phyloP scores from a whole-genome alignment of 2,888 invertebrate genomes.

The Callyntrura guangdongensis region DNA sequence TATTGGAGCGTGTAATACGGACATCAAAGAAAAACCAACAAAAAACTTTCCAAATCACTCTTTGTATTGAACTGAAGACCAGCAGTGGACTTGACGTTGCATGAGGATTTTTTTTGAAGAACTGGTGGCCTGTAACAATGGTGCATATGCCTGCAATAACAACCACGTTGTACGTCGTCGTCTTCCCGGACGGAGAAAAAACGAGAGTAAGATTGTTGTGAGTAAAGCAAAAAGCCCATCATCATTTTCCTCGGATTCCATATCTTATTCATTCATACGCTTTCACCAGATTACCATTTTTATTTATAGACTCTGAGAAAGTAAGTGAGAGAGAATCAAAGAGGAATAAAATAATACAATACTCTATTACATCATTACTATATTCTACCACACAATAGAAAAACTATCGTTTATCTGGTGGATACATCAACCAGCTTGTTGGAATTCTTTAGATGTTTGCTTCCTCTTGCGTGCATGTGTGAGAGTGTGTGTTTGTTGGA shows the following conservation, averaged over 20 bases:
- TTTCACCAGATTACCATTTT: conserved; percentile 57
- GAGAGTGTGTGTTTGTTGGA: too few species aligned
- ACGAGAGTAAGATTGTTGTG: conserved; percentile 15
- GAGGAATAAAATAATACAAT: conserved; percentile 4
- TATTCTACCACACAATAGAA: not conserved
- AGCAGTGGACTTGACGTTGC: not conserved
- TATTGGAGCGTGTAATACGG: conserved; percentile 9
- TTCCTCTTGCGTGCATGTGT: not conserved
- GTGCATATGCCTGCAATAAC: not conserved
- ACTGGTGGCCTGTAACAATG: not conserved
- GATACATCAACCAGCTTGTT: conserved; percentile 46
- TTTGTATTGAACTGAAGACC: not conserved
- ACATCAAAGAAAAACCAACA: not conserved
- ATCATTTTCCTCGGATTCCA: not conserved
- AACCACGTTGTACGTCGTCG: not conserved
- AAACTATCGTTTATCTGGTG: conserved; percentile 48
- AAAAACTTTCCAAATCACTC: conserved; percentile 17
- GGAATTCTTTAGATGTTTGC: conserved; percentile 55
- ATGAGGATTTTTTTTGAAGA: not conserved
- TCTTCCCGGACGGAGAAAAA: not conserved
- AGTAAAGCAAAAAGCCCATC: not conserved
- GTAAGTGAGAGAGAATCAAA: not conserved
- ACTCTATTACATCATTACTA: conserved; percentile 15
- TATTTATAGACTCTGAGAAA: not conserved
- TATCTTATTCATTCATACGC: conserved; percentile 51